Base-by-base conservation (phyloP, 1,140 invertebrate genomes). In the Bombus consobrinus region DNA sequence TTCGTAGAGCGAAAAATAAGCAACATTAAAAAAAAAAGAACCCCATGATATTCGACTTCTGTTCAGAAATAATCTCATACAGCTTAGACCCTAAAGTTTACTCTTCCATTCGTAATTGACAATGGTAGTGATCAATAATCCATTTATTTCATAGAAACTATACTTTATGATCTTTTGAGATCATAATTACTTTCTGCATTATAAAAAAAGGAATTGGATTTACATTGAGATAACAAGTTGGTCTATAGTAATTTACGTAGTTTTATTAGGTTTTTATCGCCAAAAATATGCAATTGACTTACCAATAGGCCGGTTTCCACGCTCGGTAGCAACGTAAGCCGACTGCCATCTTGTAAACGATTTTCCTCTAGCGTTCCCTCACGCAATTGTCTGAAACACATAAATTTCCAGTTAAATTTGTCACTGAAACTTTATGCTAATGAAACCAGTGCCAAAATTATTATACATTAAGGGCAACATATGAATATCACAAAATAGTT, bases 281-380 rank as follows among this genome's bases (percentile, higher is more conserved):
- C 12, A 83, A 47, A 62, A 37, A 76, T 37, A 32, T 32, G 47
- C 59, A 81, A 79, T 78, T 57, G 43, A 88, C 97, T 97, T 96
- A 99, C 98, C 97, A 98, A 95, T 91, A 99, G 96, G 94, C 98
- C 98, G 90, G 98, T 99, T 96, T 99, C 98, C 79, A 99, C 98
- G 95, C 97, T 98, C 76, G 98, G 98, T 92, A 99, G 96, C 91
- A 99, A 96, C 87, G 98, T 98, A 86, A 99, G 96, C 92, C 97
- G 97, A 89, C 98, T 97, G 84, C 98, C 98, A 95, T 99, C 97
- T 93, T 97, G 96, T 85, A 99, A 95, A 86, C 97, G 97, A 95
- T 99, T 98, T 94, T 99, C 98, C 94, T 97, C 96, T 66, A 99
- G 96, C 85, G 97, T 98, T 71, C 98, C 98, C 89, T 98, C 98